Evolutionary conservation across 1,140 invertebrate species (phyloP), one percentile per base, ranked within the genome.

Genomic region (Sarcophaga peregrina): DNA sequence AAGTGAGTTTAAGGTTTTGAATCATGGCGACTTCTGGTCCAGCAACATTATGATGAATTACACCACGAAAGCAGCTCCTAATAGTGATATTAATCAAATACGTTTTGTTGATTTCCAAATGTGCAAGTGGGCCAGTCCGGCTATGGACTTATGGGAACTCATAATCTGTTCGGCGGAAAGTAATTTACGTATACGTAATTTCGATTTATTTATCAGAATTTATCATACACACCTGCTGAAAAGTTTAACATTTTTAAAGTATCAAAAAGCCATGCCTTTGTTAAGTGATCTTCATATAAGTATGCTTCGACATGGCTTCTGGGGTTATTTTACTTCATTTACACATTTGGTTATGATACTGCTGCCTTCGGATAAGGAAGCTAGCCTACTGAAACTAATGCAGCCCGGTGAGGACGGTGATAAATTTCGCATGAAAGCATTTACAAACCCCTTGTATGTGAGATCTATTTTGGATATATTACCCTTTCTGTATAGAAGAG

Each of bases 11-110:
- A 91, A 92, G 82, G 93, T 94, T 3, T 89, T 95, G 11, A 93
- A 92, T 86, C 94, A 94, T 83, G 94, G 94, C 7, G 94, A 95
- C 85, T 91, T 91, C n/a, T 90, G 89, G 89, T 88, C 86, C 10
- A 88, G 90, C 78, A 92, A 92, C 81, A 90, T 91, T 13, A 84
- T 92, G 82, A 85, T 92, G 17, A 90, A 87, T 75, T 90, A 89
- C 78, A 86, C 84, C 7, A 82, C 87, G n/a, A 78, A 78, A 45
- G 48, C n/a, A 52, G 17, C 47, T 46, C 15, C 47, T n/a, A 74
- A 83, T 8, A 85, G 85, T 4, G 85, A 90, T 25, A 86, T 89
- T 46, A 86, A 87, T 50, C 86, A 89, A 45, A 73, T 90, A 9
- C 89, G 87, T 47, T 91, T 92, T 62, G 87, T 92, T 15, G 91